Percentiles rank a stretch among this genome's conserved stretches.
Conservation (phyloP, 2,888 invertebrate species). For the Dysmachus trigonus region DNA sequence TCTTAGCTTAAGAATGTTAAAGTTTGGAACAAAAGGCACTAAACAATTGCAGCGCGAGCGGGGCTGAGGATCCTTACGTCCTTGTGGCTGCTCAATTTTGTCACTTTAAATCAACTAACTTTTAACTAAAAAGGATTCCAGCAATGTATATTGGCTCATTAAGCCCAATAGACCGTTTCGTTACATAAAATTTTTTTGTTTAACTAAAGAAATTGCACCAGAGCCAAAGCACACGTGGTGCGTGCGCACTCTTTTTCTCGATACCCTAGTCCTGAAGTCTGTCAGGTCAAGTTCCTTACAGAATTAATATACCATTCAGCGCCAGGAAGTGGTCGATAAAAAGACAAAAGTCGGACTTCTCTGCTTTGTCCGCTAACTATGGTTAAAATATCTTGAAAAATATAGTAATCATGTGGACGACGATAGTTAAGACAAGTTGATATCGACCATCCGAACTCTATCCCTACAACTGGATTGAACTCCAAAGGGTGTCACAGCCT, state of each 20-base stretch:
- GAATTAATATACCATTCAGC: slow-evolving; percentile 2
- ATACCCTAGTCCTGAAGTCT: slow-evolving; percentile 43
- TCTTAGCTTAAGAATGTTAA: slow-evolving; percentile 34
- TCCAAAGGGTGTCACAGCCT: background rate
- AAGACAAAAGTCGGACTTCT: background rate
- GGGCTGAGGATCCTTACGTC: slow-evolving; percentile 21
- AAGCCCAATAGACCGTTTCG: background rate
- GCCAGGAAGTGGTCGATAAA: slow-evolving; percentile 16
- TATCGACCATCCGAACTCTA: background rate
- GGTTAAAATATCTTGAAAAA: background rate
- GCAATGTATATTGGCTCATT: background rate
- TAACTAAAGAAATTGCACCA: slow-evolving; percentile 23
- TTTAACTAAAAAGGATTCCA: background rate
- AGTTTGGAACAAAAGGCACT: slow-evolving; percentile 33
- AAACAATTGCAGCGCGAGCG: slow-evolving; percentile 27
- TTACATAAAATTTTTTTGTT: slow-evolving; percentile 26
- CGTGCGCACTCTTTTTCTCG: slow-evolving; percentile 61
- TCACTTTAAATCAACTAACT: background rate
- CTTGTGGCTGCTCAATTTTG: slow-evolving; percentile 25
- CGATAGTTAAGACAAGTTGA: background rate
- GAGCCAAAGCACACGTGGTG: slow-evolving; percentile 61
- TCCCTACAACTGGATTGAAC: background rate
- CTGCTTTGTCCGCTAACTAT: background rate
- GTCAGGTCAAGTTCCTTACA: slow-evolving; percentile 18
- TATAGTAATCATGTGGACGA: background rate